A percentile compares a stretch with the other conserved stretches of the same genome.
These are phyloP conservation scores for Chaenogobius annularis DNA, from an alignment of 2,113 vertebrate genomes.

Conservation along the genomic window DNA sequence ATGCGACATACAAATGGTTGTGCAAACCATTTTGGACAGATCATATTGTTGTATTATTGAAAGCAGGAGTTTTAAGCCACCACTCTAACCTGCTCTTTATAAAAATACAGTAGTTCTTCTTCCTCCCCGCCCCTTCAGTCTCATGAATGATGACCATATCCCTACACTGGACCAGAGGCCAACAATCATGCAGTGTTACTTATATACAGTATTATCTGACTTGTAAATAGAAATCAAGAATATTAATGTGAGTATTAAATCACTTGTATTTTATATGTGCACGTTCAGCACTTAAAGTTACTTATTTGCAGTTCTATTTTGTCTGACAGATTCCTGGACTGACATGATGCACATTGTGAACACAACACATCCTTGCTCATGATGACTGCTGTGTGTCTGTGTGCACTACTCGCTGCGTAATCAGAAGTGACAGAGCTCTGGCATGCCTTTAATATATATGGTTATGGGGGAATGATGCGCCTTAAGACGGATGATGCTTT, in stretches of 20 bases:
- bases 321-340: slow-evolving; percentile 18
- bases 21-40: not conserved
- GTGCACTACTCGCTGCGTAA: slow-evolving; percentile 65
- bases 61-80: slow-evolving; percentile 20
- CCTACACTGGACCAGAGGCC: slow-evolving; percentile 48
- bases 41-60: slow-evolving; percentile 18
- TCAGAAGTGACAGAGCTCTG: slow-evolving; percentile 67
- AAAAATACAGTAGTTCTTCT: slow-evolving; percentile 44
- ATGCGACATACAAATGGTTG: not conserved
- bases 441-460: slow-evolving; percentile 62
- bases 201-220: not conserved
- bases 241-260: not conserved
- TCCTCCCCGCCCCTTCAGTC: slow-evolving; percentile 56
- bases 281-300: not conserved
- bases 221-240: not conserved
- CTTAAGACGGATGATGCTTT: slow-evolving; percentile 24
- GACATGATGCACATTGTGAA: slow-evolving; percentile 60
- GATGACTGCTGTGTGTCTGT: slow-evolving; percentile 42
- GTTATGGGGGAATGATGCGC: slow-evolving; percentile 44
- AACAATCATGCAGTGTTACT: not conserved
- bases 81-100: slow-evolving; percentile 39
- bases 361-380: slow-evolving; percentile 50
- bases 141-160: slow-evolving; percentile 32
- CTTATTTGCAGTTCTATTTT: not conserved
- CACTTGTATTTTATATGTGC: not conserved